phyloP scores from a whole-genome alignment of 64 coral and sea anemone genomes.

The Hydrozoanthus tunicans region DNA sequence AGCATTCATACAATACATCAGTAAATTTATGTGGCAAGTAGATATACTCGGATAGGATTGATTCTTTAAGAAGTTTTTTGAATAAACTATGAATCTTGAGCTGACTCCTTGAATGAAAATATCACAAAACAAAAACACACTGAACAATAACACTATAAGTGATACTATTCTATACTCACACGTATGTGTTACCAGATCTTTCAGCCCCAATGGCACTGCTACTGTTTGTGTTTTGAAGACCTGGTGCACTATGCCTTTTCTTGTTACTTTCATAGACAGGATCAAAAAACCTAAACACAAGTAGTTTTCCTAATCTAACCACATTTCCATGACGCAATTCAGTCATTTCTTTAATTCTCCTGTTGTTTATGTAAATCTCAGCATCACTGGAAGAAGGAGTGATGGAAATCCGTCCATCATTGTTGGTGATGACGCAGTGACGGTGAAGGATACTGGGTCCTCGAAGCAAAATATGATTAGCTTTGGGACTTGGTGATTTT shows the following conservation, averaged over 20 bases:
- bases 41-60: too few relatives aligned
- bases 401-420: constrained; percentile 80
- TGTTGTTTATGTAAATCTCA: constrained; percentile 74
- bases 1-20: too few relatives aligned
- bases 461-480: constrained; percentile 63
- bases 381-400: constrained; percentile 77
- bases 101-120: too few relatives aligned
- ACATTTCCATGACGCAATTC: constrained; percentile 71
- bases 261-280: constrained; percentile 70
- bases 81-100: too few relatives aligned
- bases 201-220: constrained; percentile 64
- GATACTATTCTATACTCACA: constrained; percentile 27
- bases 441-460: constrained; percentile 78
- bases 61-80: too few relatives aligned
- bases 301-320: constrained; percentile 68
- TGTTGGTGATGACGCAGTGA: constrained; percentile 88
- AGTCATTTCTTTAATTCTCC: constrained; percentile 84
- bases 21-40: too few relatives aligned
- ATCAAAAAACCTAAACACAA: constrained; percentile 79
- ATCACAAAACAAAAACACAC: too few relatives aligned
- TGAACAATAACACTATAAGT: background rate
- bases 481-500: constrained; percentile 74
- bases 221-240: constrained; percentile 21
- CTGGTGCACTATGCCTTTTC: constrained; percentile 67
- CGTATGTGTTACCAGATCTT: constrained; percentile 51